phyloP scores from a whole-genome alignment of 2,888 invertebrate genomes.

The Eristalinus aeneus region DNA sequence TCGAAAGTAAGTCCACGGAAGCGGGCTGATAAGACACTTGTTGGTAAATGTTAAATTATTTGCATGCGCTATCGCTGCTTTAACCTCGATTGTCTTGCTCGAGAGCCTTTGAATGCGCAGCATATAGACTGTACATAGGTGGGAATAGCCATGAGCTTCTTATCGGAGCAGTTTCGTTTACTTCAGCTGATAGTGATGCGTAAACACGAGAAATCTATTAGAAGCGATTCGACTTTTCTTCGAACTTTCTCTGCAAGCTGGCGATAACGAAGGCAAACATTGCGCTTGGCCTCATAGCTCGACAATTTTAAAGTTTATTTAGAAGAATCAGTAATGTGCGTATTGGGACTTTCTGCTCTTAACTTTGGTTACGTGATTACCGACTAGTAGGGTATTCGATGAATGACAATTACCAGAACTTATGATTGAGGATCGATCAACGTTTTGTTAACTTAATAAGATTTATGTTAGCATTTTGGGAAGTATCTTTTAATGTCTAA shows the following conservation, averaged over 20 bases:
- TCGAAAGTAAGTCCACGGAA: slow-evolving; percentile 12
- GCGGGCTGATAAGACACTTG: slow-evolving; percentile 5
- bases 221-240: background rate
- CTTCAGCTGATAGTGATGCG: background rate
- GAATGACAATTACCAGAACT: background rate
- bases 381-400: too few species aligned
- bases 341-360: background rate
- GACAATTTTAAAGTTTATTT: background rate
- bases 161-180: background rate
- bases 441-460: too few species aligned
- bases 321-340: background rate
- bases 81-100: background rate
- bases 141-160: background rate
- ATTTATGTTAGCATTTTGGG: too few species aligned
- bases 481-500: too few species aligned
- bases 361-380: too few species aligned
- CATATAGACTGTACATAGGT: background rate
- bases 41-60: background rate
- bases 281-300: background rate
- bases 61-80: background rate
- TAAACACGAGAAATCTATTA: background rate
- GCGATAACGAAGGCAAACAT: background rate
- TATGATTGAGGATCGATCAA: background rate
- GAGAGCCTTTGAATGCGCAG: background rate
- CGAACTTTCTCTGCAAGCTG: background rate